A percentile compares a stretch with the other conserved stretches of the same genome.
These are phyloP conservation scores for Olivierus martensii DNA, from an alignment of 1,140 invertebrate genomes.

Conservation along the genomic window DNA sequence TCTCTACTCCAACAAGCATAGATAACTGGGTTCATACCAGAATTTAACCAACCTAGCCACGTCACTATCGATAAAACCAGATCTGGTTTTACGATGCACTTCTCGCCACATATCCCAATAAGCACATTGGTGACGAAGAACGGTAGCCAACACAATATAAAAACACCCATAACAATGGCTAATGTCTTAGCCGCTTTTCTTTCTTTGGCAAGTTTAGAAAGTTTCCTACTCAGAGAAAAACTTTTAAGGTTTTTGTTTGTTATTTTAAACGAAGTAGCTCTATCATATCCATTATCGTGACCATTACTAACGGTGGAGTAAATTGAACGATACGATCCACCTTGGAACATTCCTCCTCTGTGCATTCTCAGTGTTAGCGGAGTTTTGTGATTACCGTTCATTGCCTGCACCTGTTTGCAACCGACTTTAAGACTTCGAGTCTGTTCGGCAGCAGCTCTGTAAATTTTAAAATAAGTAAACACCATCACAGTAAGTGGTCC, in stretches of 20 bases:
- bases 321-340: conserved; percentile 5
- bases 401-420: conserved; percentile 42
- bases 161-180: conserved; percentile 33
- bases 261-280: conserved; percentile 3
- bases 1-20: conserved; percentile 94
- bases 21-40: conserved; percentile 94
- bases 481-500: conserved; percentile 94
- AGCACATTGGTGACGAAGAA: conserved; percentile 58
- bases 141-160: conserved; percentile 17
- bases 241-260: conserved; percentile 8
- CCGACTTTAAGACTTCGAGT: conserved; percentile 64
- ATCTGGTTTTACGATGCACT: conserved; percentile 71
- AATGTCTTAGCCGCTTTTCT: conserved; percentile 42
- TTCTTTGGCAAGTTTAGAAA: conserved; percentile 57
- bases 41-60: conserved; percentile 99
- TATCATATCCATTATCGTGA: conserved; percentile 1
- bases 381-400: conserved; percentile 6
- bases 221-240: conserved; percentile 72
- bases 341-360: conserved; percentile 45
- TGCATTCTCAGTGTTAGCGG: conserved; percentile 63
- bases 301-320: neutral
- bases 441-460: conserved; percentile 83
- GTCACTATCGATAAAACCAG: conserved; percentile 76
- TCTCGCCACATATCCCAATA: conserved; percentile 68
- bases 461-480: conserved; percentile 90